phyloP scores from a whole-genome alignment of 2,797 vertebrate species.

The Muscicapa striata region DNA sequence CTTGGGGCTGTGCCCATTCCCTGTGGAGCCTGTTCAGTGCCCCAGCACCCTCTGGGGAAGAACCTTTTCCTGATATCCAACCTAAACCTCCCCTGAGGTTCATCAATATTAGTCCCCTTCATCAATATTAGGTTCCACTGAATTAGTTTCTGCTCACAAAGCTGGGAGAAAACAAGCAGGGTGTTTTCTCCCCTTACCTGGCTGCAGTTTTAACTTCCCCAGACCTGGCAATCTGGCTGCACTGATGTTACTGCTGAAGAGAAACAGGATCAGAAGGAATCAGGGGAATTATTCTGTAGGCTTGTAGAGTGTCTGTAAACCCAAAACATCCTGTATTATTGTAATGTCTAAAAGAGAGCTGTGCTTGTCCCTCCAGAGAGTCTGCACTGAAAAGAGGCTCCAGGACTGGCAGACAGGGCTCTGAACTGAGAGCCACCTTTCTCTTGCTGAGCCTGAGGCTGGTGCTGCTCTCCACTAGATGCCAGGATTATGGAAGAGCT shows the following conservation, averaged over 20 bases:
- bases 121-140: not conserved
- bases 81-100: not conserved
- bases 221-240: accelerated
- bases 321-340: not conserved
- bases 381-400: not conserved
- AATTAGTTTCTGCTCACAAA: not conserved
- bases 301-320: not conserved
- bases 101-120: not conserved
- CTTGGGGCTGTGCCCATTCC: not conserved
- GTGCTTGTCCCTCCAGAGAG: not conserved
- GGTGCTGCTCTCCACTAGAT: not conserved
- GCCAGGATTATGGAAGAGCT: not conserved
- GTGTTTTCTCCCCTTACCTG: not conserved
- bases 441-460: not conserved
- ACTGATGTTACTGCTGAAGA: not conserved
- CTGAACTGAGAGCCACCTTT: not conserved
- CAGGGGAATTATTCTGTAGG: not conserved
- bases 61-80: accelerated
- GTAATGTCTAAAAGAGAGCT: not conserved
- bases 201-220: not conserved
- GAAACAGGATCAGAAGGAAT: not conserved
- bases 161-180: not conserved
- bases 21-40: not conserved
- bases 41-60: not conserved
- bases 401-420: not conserved